phyloP scores from a whole-genome alignment of 2,113 vertebrate species.

The Chaetops frenatus region DNA sequence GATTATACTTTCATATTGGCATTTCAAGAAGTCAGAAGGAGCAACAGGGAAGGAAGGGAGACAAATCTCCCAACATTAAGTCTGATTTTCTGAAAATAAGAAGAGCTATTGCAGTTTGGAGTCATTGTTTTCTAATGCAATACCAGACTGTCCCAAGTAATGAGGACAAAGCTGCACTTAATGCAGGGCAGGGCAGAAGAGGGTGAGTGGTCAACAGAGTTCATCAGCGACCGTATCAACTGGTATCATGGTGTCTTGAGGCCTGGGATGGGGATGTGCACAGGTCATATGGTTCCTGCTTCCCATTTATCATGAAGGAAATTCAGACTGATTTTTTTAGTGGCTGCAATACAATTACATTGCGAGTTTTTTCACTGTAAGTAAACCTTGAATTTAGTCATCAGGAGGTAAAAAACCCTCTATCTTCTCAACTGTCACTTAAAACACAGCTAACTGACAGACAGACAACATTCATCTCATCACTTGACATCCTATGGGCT shows the following conservation, averaged over 20 bases:
- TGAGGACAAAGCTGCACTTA: neutral
- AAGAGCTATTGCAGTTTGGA: neutral
- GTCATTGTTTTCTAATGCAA: neutral
- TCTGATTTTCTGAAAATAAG: neutral
- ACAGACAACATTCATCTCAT: neutral
- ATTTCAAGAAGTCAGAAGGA: neutral
- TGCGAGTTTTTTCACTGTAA: neutral
- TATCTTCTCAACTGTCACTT: neutral
- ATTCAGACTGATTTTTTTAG: neutral
- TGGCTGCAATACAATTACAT: neutral
- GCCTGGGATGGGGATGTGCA: neutral
- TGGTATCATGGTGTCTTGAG: neutral
- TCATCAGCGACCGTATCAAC: accelerated
- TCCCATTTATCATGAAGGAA: neutral
- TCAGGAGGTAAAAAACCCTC: neutral
- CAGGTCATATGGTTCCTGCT: neutral
- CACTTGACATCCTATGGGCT: neutral
- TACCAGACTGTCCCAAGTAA: neutral
- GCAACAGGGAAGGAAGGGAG: neutral
- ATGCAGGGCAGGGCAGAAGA: neutral
- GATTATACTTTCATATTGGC: neutral
- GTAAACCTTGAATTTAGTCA: neutral
- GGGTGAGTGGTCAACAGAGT: accelerated
- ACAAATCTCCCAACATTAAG: neutral
- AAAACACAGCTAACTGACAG: neutral